Evolutionary conservation across 2,113 vertebrate species (phyloP).

Genomic region (Pongo pygmaeus): DNA sequence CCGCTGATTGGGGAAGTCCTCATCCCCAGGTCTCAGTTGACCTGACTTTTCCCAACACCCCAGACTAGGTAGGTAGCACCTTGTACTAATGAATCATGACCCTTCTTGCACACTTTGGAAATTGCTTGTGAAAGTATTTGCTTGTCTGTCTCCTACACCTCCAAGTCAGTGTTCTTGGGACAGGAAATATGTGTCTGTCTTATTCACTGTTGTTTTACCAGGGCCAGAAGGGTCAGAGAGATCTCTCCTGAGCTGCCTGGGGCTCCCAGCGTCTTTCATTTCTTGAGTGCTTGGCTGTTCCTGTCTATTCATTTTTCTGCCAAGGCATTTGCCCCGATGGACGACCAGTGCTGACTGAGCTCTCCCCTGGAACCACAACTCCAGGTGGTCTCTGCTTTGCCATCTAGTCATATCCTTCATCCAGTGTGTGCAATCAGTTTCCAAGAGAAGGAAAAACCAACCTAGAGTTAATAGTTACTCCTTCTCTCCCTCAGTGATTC

Average conservation of each 20-base stretch:
- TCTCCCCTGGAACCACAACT: background rate
- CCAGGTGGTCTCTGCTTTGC: background rate
- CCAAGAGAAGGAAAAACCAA: background rate
- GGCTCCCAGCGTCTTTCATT: background rate
- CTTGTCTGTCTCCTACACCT: too few relatives aligned
- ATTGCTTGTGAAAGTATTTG: background rate
- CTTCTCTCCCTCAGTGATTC: background rate
- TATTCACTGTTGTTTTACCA: background rate
- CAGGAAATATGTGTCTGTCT: background rate
- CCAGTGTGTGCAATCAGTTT: background rate
- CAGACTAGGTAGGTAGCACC: background rate
- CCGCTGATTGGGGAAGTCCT: background rate
- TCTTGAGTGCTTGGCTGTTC: background rate
- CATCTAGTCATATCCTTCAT: background rate
- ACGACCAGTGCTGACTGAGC: rapidly evolving
- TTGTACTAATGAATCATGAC: background rate
- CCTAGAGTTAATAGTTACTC: background rate
- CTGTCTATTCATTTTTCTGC: background rate
- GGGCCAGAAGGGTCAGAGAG: background rate
- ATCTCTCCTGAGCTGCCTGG: too few relatives aligned
- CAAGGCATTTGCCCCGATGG: background rate
- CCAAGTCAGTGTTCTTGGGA: background rate
- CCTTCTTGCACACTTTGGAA: background rate
- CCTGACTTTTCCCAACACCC: background rate
- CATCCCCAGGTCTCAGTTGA: background rate